phyloP scores from a whole-genome alignment of 1,140 invertebrate genomes.

The Polypedilum pembai region DNA sequence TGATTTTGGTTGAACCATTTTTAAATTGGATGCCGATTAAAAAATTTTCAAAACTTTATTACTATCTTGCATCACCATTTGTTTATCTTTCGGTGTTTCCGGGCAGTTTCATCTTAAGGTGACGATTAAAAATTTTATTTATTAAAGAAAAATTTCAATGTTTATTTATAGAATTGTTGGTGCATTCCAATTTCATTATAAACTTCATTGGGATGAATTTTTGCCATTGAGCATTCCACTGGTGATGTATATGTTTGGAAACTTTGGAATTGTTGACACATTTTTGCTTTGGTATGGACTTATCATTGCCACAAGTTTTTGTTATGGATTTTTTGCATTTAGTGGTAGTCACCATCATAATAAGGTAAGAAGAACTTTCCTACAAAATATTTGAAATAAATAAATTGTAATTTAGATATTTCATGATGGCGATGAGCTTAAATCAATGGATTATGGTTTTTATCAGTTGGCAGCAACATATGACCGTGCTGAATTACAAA shows the following conservation, averaged over 20 bases:
- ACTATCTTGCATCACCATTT: conserved; percentile 45
- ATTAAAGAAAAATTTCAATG: conserved; percentile 32
- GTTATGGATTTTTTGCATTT: conserved; percentile 58
- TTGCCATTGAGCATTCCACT: conserved; percentile 49
- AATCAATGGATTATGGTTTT: conserved; percentile 34
- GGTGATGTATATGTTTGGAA: conserved; percentile 45
- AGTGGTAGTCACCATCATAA: conserved; percentile 72
- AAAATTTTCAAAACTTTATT: conserved; percentile 32
- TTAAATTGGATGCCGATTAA: conserved; percentile 57
- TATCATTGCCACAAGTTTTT: conserved; percentile 50
- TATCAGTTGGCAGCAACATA: conserved; percentile 28
- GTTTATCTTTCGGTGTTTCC: conserved; percentile 45
- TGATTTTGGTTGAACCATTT: conserved; percentile 62
- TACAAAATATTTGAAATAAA: too few relatives aligned
- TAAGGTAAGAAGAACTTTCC: not conserved
- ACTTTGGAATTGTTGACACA: conserved; percentile 35
- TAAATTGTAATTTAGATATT: conserved; percentile 53
- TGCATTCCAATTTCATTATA: conserved; percentile 32
- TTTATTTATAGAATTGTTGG: conserved; percentile 29
- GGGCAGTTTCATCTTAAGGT: conserved; percentile 46
- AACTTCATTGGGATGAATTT: conserved; percentile 42
- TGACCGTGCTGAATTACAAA: conserved; percentile 10
- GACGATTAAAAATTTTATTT: conserved; percentile 31
- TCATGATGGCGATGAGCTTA: conserved; percentile 67
- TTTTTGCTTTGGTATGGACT: conserved; percentile 54